Conservation (phyloP, 2,113 vertebrate genomes). For the Lepus americanus region DNA sequence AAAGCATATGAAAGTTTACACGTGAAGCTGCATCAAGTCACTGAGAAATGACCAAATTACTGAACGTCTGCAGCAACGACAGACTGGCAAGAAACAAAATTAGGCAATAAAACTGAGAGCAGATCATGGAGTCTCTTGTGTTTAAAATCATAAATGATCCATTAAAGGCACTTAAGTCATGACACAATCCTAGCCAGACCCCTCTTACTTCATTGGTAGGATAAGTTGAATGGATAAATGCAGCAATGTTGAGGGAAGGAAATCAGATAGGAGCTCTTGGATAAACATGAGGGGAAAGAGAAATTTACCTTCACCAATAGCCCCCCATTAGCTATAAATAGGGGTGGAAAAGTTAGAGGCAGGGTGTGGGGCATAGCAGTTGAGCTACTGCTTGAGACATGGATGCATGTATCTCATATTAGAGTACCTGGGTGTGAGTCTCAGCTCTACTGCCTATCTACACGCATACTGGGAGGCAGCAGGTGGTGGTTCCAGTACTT, state of each 20-base stretch:
- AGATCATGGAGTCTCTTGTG: neutral
- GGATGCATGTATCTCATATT: too few species aligned
- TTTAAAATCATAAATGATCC: neutral
- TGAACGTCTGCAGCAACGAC: neutral
- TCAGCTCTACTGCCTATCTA: too few species aligned
- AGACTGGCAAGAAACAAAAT: neutral
- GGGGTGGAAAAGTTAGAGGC: neutral
- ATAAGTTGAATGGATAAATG: neutral
- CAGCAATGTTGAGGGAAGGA: neutral
- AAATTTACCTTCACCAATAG: neutral
- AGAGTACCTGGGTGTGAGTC: too few species aligned
- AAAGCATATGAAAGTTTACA: conserved; percentile 7
- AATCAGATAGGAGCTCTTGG: neutral
- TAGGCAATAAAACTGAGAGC: neutral
- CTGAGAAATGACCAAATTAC: neutral
- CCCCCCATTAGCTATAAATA: neutral
- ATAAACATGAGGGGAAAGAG: neutral
- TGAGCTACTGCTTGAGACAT: too few species aligned
- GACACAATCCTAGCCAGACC: neutral
- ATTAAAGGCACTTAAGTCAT: neutral
- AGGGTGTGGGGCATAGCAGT: too few species aligned
- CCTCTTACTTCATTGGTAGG: neutral
- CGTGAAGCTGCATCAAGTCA: neutral
- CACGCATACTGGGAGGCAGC: too few species aligned
- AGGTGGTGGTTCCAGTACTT: too few species aligned